phyloP scores from a whole-genome alignment of 2,797 vertebrate genomes.

The Babyrousa celebensis region DNA sequence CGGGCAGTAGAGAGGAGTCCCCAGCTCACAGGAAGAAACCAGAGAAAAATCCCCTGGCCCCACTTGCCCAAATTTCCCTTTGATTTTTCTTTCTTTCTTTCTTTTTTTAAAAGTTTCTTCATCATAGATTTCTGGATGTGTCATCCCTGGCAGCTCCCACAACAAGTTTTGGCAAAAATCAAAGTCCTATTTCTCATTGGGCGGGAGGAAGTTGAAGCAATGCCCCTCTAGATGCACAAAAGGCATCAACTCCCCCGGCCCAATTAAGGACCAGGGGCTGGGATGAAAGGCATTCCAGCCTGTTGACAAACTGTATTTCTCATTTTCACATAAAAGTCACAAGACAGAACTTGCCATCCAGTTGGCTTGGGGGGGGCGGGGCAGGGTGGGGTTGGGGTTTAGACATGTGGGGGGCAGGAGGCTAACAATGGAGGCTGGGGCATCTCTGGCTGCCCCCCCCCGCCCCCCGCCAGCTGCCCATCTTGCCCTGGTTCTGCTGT shows the following conservation, averaged over 20 bases:
- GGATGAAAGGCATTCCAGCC: conserved; percentile 31
- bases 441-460: background rate
- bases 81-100: background rate
- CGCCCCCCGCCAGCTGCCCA: fast-evolving
- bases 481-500: background rate
- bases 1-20: fast-evolving
- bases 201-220: background rate
- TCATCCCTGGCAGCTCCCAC: background rate
- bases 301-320: conserved; percentile 8
- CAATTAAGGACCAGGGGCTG: background rate
- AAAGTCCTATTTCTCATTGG: background rate
- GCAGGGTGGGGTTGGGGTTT: background rate
- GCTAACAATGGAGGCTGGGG: background rate
- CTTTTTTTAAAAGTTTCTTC: background rate
- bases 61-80: background rate
- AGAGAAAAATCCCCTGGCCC: conserved; percentile 37
- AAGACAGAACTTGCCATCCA: conserved; percentile 50
- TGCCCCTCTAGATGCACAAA: conserved; percentile 8
- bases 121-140: conserved; percentile 13
- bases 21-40: background rate
- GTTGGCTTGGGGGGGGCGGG: background rate
- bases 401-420: background rate
- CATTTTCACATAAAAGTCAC: background rate
- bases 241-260: background rate
- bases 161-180: conserved; percentile 74